Conservation (phyloP, 2,888 invertebrate genomes). For the Malthinus seriepunctatus region DNA sequence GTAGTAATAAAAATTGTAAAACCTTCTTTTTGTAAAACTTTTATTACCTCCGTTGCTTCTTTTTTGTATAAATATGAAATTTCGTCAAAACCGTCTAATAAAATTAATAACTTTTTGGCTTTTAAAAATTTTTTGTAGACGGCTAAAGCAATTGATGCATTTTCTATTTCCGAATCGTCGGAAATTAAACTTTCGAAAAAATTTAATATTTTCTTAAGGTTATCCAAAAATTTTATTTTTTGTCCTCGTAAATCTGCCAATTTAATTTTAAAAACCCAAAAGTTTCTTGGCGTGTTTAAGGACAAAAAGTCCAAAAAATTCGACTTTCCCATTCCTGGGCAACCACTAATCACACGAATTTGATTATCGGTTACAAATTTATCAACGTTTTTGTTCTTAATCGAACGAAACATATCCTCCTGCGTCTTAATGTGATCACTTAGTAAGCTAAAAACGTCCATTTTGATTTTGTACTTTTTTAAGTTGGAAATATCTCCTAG, state of each 20-base stretch:
- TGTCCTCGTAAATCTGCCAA: no score
- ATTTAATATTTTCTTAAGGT: not conserved
- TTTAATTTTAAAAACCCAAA: conserved; percentile 4
- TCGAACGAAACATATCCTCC: not conserved
- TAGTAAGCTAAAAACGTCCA: no score
- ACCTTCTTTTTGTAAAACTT: not conserved
- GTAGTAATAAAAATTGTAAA: conserved; percentile 2
- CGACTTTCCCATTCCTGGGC: conserved; percentile 14
- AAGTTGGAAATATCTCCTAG: not conserved
- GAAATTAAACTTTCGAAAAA: not conserved
- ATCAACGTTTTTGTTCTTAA: not conserved
- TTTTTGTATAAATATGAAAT: conserved; percentile 4
- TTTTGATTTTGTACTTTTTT: no score
- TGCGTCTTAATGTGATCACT: not conserved
- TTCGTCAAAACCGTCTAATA: conserved; percentile 13
- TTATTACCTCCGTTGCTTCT: not conserved
- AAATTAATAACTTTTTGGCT: not conserved
- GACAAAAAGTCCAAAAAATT: not conserved
- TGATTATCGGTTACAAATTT: not conserved
- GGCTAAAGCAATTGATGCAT: not conserved
- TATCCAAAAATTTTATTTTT: no score
- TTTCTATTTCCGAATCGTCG: not conserved
- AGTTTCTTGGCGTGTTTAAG: not conserved
- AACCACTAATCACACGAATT: conserved; percentile 11
- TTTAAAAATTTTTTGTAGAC: conserved; percentile 7